Base-by-base conservation (phyloP, 2,113 vertebrate genomes). In the Centropus bengalensis region DNA sequence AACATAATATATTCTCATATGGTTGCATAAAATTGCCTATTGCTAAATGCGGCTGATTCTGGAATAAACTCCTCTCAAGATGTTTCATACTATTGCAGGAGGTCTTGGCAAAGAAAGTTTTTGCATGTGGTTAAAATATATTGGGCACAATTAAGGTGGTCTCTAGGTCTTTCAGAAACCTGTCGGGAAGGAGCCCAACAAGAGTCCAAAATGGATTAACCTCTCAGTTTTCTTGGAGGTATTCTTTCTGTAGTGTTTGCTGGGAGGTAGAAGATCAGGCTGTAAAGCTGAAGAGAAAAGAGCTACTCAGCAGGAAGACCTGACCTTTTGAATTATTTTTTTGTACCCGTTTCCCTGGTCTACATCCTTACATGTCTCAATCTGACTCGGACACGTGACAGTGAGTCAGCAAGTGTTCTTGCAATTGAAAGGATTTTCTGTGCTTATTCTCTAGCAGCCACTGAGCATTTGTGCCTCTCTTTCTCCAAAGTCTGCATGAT, bases 311-410 rank as follows among this genome's bases (percentile, higher is more conserved):
- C 23, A 44, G 59, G 23, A 64, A 47, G 49, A 5, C 15, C 33
- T 63, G 4, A 27, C 14, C 30, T 63, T 78, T 45, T 58, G 5
- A 7, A 1, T 63, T 20, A 6, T 9, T 47, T 47, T 76, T 42
- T 22, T 67, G n/a, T 75, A 59, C 9, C 36, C 30, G 12, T 2
- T 49, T 86, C 64, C 16, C 10, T 60, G 14, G 27, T 58, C 36
- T 45, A 5, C 24, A 44, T 2, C 12, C 21, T 9, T 45, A 1
- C 3, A 0, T n/a, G 84, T 83, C 27, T 22, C 1, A 2, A 9
- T 63, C 22, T 32, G 52, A 2, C 12, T 59, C 44, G 62, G 23
- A 5, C 24, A 9, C 0, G 2, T 30, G 64, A 40, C 18, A 56
- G 13, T 42, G 68, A 32, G 6, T 36, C 2, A 0, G 8, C 32